Base-by-base conservation (phyloP, 2,797 vertebrate genomes). In the Tenualosa ilisha region DNA sequence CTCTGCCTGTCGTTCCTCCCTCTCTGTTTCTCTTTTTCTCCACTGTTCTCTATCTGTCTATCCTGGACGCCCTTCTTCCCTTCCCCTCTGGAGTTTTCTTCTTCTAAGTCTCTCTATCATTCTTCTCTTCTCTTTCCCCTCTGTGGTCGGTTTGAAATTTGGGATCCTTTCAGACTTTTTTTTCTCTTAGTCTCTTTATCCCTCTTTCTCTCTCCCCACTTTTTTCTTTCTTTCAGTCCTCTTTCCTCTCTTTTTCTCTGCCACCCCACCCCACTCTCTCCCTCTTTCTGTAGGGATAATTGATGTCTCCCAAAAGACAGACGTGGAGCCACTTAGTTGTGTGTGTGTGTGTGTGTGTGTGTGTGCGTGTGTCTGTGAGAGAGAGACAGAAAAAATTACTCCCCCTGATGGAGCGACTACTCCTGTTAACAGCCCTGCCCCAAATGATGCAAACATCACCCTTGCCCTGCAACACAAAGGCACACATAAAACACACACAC, bases 41-140 rank as follows among this genome's bases (percentile, higher is more conserved):
- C 24, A n/a, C 51, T 68, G 79, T 63, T 85, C 26, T 49, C 49
- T 63, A 37, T 20, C 59, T 86, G 72, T 84, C 68, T 63, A 84
- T 81, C 24, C 75, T 82, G 59, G 20, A 61, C 84, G 53, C 75
- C 83, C 85, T 89, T 87, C 85, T 86, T 59, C 84, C 84, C 84
- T 86, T 59, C 84, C 85, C 84, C 84, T 68, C 26, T 68, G 26
- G 63, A 68, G 26, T 68, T 68, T 15, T 22, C 54, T 54, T 31
- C 37, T 51, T 15, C 37, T 83, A 12, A n/a, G 11, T 65, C 82
- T 4, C n/a, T 43, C 53, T 20, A 22, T 24, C 56, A 37, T 9
- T 63, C 59, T 75, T 75, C 31, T 40, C 13, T 75, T 43, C 65
- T 12, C 65, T 12, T 17, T 72, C 26, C 65, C 12, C 65, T 37